A percentile compares a stretch with the other conserved stretches of the same genome.
Conservation (phyloP, 2,797 vertebrate species). For the Chiloscyllium punctatum region DNA sequence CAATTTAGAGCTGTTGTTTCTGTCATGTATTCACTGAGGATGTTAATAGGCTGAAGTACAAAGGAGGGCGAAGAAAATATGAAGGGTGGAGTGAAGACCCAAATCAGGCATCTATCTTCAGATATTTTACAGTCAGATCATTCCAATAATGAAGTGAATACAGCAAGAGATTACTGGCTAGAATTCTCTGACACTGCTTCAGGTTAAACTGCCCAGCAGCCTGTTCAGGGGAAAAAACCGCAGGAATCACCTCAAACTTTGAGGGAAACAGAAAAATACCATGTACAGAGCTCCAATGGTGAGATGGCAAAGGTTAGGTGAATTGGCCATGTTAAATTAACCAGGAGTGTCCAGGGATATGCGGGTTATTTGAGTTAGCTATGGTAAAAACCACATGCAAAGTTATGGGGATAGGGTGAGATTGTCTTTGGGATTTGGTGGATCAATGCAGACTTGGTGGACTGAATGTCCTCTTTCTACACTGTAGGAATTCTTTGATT, state of each 20-base stretch:
- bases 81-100: not conserved
- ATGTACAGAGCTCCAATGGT: not conserved
- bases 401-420: no score
- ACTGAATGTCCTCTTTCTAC: no score
- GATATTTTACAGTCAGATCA: not conserved
- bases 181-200: not conserved
- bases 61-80: not conserved
- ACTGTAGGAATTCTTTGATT: no score
- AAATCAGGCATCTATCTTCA: not conserved
- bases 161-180: not conserved
- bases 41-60: not conserved
- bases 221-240: not conserved
- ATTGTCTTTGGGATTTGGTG: no score
- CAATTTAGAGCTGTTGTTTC: not conserved
- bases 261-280: not conserved
- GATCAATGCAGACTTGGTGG: no score
- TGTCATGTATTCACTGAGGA: not conserved
- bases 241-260: not conserved
- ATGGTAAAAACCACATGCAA: no score
- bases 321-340: no score
- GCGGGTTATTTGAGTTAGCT: no score
- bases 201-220: not conserved
- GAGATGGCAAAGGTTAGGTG: not conserved
- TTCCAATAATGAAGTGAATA: not conserved
- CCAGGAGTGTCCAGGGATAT: no score